Evolutionary conservation across 2,888 invertebrate genomes (phyloP).

Genomic region (Tipula helvola): DNA sequence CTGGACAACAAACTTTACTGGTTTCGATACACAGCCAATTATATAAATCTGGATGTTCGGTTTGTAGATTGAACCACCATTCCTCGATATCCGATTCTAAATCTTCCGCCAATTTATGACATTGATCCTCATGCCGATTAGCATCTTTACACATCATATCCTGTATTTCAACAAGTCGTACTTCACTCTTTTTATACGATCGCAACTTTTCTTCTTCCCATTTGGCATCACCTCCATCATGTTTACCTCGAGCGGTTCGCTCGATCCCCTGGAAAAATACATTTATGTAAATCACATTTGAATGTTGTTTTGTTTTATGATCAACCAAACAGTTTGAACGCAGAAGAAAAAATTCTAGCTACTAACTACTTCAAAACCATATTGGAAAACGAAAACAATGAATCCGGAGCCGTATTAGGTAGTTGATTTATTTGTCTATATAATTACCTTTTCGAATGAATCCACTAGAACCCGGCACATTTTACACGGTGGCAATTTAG

Average conservation of each 20-base stretch:
- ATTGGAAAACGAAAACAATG: too few relatives aligned
- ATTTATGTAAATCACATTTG: not conserved
- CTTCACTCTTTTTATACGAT: constrained; percentile 75
- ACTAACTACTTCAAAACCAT: too few relatives aligned
- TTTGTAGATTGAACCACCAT: constrained; percentile 72
- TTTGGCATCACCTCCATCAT: constrained; percentile 85
- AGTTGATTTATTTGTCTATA: constrained; percentile 19
- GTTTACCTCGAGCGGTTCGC: constrained; percentile 72
- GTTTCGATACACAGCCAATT: constrained; percentile 69
- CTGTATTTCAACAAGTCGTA: constrained; percentile 81
- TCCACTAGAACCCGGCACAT: constrained; percentile 61
- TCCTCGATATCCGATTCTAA: constrained; percentile 70
- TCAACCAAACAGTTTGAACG: not conserved
- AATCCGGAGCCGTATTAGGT: too few relatives aligned
- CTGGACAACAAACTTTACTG: constrained; percentile 70
- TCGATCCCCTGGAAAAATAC: constrained; percentile 48
- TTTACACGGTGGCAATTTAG: constrained; percentile 60
- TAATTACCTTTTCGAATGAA: constrained; percentile 51
- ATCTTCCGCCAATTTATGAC: constrained; percentile 72
- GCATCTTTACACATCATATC: constrained; percentile 73
- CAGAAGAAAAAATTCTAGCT: too few relatives aligned
- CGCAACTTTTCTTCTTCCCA: constrained; percentile 85
- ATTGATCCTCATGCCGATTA: constrained; percentile 59
- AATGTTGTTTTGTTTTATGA: not conserved
- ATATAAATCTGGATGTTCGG: constrained; percentile 42